phyloP scores from a whole-genome alignment of 92 coral and sea anemone genomes.

The Anthopleura xanthogrammica region DNA sequence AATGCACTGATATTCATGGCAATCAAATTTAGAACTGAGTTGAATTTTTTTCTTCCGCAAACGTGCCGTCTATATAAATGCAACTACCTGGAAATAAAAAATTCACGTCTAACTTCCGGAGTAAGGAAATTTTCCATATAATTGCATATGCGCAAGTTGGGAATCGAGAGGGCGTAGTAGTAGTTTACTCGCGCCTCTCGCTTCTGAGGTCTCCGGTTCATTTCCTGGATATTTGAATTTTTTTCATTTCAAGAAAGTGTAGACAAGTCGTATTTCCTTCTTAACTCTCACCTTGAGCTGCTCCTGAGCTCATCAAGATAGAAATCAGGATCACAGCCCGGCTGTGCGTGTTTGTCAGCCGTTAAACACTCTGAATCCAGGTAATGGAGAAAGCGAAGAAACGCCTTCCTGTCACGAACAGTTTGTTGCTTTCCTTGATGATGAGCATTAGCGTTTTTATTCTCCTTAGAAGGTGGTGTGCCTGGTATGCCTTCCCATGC shows the following conservation, averaged over 20 bases:
- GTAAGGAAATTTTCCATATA: too few relatives aligned
- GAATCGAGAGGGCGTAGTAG: too few relatives aligned
- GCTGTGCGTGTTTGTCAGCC: slow-evolving; percentile 73
- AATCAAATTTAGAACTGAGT: too few relatives aligned
- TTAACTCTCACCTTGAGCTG: slow-evolving; percentile 28
- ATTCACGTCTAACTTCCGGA: too few relatives aligned
- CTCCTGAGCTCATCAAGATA: slow-evolving; percentile 81
- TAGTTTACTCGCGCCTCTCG: too few relatives aligned
- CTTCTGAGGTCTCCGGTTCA: too few relatives aligned
- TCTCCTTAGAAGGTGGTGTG: slow-evolving; percentile 15
- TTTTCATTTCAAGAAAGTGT: background rate
- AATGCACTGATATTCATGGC: too few relatives aligned
- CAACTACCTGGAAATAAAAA: too few relatives aligned
- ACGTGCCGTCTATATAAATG: too few relatives aligned
- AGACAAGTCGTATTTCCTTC: background rate
- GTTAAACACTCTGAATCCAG: slow-evolving; percentile 76
- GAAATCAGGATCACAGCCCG: slow-evolving; percentile 82
- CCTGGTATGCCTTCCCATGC: slow-evolving; percentile 71
- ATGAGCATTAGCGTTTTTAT: background rate
- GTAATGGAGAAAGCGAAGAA: slow-evolving; percentile 73
- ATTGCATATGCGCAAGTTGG: too few relatives aligned
- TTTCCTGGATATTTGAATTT: too few relatives aligned
- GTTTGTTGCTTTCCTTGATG: background rate
- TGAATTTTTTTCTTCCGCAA: too few relatives aligned
- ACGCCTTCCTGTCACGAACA: slow-evolving; percentile 47